phyloP scores from a whole-genome alignment of 2,888 invertebrate species.

The Dynastes maya region DNA sequence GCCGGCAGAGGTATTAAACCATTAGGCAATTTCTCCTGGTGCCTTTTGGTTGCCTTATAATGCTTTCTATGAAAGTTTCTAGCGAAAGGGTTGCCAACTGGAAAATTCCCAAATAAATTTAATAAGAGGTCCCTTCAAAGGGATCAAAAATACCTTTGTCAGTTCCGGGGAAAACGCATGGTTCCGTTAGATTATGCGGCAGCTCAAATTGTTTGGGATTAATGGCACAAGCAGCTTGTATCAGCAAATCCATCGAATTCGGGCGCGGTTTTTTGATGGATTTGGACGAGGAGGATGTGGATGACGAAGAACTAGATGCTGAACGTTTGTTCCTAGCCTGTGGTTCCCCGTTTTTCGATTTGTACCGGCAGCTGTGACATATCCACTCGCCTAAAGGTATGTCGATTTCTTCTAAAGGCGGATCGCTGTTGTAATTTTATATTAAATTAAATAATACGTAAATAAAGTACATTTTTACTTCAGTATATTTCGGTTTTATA shows the following conservation, averaged over 20 bases:
- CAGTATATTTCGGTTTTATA: too few relatives aligned
- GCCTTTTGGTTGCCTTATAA: constrained; percentile 53
- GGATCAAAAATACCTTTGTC: constrained; percentile 76
- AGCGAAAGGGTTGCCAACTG: constrained; percentile 62
- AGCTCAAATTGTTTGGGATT: constrained; percentile 94
- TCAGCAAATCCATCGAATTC: constrained; percentile 84
- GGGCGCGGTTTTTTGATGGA: constrained; percentile 70
- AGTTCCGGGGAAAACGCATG: constrained; percentile 86
- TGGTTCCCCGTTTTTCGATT: constrained; percentile 63
- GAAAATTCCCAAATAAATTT: constrained; percentile 48
- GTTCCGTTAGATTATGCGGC: constrained; percentile 85
- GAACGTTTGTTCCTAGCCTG: constrained; percentile 64
- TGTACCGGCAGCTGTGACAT: constrained; percentile 85
- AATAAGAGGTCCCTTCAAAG: not conserved
- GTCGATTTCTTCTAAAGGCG: constrained; percentile 91
- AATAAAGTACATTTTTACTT: too few relatives aligned
- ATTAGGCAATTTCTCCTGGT: constrained; percentile 61
- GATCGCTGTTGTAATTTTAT: constrained; percentile 78
- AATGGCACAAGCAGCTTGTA: constrained; percentile 86
- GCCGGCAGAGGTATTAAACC: constrained; percentile 88
- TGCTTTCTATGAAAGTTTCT: constrained; percentile 50
- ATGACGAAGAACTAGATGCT: constrained; percentile 60
- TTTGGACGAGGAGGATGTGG: constrained; percentile 52
- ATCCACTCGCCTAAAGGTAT: constrained; percentile 94
- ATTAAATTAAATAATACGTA: too few relatives aligned